Conservation (phyloP, 2,113 vertebrate genomes). For the Morone saxatilis region DNA sequence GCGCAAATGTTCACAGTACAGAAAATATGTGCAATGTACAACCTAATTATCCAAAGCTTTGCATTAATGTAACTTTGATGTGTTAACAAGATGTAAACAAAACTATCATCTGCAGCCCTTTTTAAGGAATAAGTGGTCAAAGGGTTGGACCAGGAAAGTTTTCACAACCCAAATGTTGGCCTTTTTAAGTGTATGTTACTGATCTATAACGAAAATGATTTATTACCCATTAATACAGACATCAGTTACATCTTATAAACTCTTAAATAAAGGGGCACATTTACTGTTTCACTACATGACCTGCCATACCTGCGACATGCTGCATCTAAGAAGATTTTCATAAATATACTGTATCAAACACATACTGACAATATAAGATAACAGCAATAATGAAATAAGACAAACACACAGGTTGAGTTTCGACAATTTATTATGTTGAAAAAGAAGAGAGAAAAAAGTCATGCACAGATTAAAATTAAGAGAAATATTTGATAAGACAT, state of each 20-base stretch:
- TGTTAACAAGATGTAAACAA: neutral
- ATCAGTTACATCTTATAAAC: neutral
- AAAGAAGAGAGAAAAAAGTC: slow-evolving; percentile 72
- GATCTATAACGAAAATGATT: neutral
- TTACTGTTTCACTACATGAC: neutral
- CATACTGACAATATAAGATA: neutral
- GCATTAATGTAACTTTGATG: neutral
- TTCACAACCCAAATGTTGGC: neutral
- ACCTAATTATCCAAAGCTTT: neutral
- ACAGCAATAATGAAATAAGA: neutral
- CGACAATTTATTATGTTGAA: slow-evolving; percentile 83
- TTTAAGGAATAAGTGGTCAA: neutral
- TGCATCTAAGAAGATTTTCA: neutral
- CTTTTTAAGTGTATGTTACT: neutral
- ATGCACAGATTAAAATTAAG: slow-evolving; percentile 79
- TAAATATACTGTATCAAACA: neutral
- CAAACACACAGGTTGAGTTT: slow-evolving; percentile 59
- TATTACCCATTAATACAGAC: neutral
- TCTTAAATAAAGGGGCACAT: neutral
- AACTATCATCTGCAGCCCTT: neutral
- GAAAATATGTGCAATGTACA: too few species aligned
- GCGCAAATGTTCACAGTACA: neutral
- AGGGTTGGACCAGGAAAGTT: neutral
- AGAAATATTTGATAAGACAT: slow-evolving; percentile 67
- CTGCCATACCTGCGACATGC: neutral